Conservation (phyloP, 2,888 invertebrate species). For the Drosophila quinaria region DNA sequence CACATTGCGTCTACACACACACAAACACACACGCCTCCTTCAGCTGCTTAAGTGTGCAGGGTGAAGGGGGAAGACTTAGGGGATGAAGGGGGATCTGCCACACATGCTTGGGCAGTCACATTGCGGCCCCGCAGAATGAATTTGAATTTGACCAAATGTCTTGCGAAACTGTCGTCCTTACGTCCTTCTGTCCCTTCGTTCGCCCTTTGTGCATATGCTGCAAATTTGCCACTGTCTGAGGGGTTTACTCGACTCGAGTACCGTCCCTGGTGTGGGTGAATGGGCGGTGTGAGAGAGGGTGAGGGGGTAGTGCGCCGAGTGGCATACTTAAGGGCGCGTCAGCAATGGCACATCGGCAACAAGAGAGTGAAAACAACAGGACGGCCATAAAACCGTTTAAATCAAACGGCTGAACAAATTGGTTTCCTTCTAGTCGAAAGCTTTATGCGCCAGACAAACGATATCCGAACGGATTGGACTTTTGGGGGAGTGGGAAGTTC, state of each 20-base stretch:
- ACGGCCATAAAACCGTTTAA: conserved; percentile 82
- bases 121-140: conserved; percentile 59
- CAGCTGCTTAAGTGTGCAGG: conserved; percentile 3
- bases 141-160: conserved; percentile 82
- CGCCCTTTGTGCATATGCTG: conserved; percentile 77
- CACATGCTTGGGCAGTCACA: conserved; percentile 56
- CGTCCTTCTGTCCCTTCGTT: conserved; percentile 15
- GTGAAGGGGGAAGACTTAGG: conserved; percentile 6
- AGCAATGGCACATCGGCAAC: conserved; percentile 5
- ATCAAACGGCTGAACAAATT: conserved; percentile 82
- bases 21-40: conserved; percentile 38
- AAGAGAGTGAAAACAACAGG: conserved; percentile 76
- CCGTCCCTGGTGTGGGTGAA: not conserved
- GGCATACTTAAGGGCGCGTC: conserved; percentile 82
- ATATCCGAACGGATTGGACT: conserved; percentile 24
- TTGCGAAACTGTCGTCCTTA: conserved; percentile 70
- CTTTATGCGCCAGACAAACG: conserved; percentile 70
- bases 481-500: not conserved
- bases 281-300: not conserved
- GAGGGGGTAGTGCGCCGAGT: conserved; percentile 47
- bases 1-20: conserved; percentile 65
- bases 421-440: conserved; percentile 81
- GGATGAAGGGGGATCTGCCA: conserved; percentile 14
- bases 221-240: conserved; percentile 71
- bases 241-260: conserved; percentile 26